These are phyloP conservation scores for Palythoa grandiflora DNA, from an alignment of 92 coral and sea anemone genomes.

Conservation along the genomic window DNA sequence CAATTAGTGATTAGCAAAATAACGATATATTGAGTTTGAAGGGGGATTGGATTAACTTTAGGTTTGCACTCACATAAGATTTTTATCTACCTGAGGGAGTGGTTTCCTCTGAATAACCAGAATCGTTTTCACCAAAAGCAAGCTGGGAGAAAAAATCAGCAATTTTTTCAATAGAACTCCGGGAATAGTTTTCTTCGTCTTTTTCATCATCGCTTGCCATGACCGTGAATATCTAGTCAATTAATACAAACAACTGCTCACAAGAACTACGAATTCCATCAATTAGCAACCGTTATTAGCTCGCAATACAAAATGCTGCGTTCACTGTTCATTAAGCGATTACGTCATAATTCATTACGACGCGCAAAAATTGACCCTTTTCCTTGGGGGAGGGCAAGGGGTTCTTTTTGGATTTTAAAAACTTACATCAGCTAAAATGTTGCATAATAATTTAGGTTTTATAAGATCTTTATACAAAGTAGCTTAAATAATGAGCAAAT, in stretches of 20 bases:
- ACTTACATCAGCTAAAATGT: no score
- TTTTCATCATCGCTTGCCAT: constrained; percentile 24
- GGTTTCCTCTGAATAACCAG: not conserved
- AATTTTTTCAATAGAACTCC: constrained; percentile 43
- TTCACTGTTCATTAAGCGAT: not conserved
- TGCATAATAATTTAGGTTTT: no score
- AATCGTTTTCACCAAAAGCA: constrained; percentile 28
- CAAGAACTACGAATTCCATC: not conserved
- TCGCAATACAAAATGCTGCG: no score
- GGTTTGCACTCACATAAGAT: no score
- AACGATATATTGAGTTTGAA: no score
- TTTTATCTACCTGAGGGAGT: not conserved
- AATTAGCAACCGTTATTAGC: no score
- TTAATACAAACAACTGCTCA: not conserved
- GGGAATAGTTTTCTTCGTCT: constrained; percentile 5
- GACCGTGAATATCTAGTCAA: not conserved
- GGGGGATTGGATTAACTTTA: no score
- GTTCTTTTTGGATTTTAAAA: no score
- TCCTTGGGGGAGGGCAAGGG: no score
- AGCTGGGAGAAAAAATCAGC: constrained; percentile 40
- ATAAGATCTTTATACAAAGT: no score
- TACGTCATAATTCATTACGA: not conserved
- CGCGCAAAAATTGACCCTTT: not conserved
- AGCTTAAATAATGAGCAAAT: no score
- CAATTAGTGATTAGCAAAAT: no score